Percentiles rank a stretch among this genome's conserved stretches.
Conservation (phyloP, 2,113 vertebrate genomes). For the Hipposideros armiger region DNA sequence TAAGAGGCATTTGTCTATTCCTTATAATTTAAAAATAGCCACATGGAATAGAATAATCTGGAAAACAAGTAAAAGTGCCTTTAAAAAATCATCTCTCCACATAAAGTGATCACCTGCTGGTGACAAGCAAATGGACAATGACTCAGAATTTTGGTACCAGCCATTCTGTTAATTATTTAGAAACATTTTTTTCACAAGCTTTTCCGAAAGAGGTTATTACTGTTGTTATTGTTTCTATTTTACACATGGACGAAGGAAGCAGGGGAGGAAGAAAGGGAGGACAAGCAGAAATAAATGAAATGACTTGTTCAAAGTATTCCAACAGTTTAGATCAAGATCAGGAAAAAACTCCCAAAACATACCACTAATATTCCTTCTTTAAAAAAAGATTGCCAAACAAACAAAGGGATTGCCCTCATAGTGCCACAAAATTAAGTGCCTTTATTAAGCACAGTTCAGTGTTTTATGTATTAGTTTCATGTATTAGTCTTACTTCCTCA, state of each 20-base stretch:
- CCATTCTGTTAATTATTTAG: constrained; percentile 6
- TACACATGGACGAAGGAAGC: background rate
- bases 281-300: background rate
- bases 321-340: background rate
- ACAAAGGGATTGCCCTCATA: background rate
- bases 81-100: constrained; percentile 64
- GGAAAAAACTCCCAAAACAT: background rate
- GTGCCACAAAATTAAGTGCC: background rate
- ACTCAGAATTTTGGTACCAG: background rate
- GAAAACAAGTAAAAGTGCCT: constrained; percentile 60
- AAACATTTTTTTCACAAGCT: background rate
- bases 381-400: background rate
- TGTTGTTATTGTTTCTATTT: background rate
- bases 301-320: background rate
- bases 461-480: constrained; percentile 47
- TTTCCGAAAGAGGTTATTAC: constrained; percentile 10
- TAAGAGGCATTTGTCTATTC: constrained; percentile 38
- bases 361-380: background rate
- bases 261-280: background rate
- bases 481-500: constrained; percentile 2
- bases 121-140: constrained; percentile 44
- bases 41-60: constrained; percentile 47
- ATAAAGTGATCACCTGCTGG: constrained; percentile 9
- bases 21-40: constrained; percentile 65
- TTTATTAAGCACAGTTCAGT: background rate